Base-by-base conservation (phyloP, 30 jellyfish, hydroid and myxozoan species). In the Nemopilema nomurai region DNA sequence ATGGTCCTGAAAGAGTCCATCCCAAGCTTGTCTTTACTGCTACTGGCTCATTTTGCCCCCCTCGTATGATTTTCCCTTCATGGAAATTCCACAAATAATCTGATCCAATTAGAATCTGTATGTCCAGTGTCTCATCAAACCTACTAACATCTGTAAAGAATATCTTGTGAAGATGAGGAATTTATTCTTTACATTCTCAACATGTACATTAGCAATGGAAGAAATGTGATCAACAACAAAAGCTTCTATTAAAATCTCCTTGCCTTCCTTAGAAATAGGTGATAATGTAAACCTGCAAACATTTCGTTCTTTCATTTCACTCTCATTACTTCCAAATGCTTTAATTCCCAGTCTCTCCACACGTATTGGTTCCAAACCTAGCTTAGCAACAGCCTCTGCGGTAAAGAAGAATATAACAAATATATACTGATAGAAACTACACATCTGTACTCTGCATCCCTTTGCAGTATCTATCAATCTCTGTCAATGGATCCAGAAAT, bases 251-350 rank as follows among this genome's bases (percentile, higher is more conserved):
- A 4, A 29, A 18, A 74, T 28, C 22, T 51, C 22, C 41, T 74
- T 51, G 13, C 23, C 28, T 20, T 68, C 74, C 22, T 29, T 24
- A 23, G 30, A 20, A 30, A 74, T 29, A 32, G 72, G 50, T 29
- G 72, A 22, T 21, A 74, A 51, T 29, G 51, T 25, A 74, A 74
- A 24, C 22, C 52, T 49, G 28, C 50, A 67, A 19, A 74, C 50
- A 20, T 74, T 68, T 74, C 73, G 50, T 68, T 19, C 51, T 74
- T 51, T 50, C 28, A 41, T 20, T 41, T 31, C 73, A 19, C 41
- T 69, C 62, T 30, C 71, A 19, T 21, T 30, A 79, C 67, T 65
- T 49, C 89, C 89, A 66, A 79, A 79, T 23, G 89, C 66, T 0
- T 20, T 49, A 23, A 79, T 26, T 19, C 77, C 51, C 0, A 79